phyloP scores from a whole-genome alignment of 2,113 vertebrate genomes.

The Nesoenas mayeri region DNA sequence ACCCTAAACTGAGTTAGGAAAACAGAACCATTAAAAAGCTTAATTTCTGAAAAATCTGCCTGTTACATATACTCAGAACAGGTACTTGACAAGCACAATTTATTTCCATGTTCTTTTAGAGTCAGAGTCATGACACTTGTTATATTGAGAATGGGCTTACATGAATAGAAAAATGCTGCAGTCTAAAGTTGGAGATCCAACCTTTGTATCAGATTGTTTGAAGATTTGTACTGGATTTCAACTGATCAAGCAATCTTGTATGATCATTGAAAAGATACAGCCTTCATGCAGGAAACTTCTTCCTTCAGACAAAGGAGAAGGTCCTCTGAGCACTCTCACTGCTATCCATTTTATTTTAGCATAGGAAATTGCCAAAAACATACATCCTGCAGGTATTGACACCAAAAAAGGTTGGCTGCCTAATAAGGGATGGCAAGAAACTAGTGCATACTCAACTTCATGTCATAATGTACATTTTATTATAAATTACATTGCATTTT shows the following conservation, averaged over 20 bases:
- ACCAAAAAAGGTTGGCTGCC: background rate
- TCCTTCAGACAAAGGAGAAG: background rate
- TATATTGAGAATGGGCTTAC: background rate
- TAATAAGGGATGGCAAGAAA: background rate
- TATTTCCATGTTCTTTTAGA: background rate
- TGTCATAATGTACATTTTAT: background rate
- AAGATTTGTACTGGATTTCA: background rate
- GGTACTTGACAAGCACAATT: background rate
- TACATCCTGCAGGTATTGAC: background rate
- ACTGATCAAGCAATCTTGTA: fast-evolving
- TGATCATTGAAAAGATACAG: background rate
- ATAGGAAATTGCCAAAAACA: background rate
- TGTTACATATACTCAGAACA: background rate
- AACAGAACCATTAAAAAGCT: background rate
- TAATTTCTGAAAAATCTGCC: background rate
- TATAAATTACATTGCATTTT: background rate
- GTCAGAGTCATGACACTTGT: background rate
- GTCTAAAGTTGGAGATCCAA: background rate
- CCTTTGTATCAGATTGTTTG: background rate
- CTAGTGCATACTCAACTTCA: background rate
- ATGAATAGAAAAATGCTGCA: background rate
- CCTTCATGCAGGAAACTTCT: background rate
- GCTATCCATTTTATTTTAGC: background rate
- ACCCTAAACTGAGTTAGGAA: background rate
- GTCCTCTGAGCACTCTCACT: background rate